phyloP scores from a whole-genome alignment of 2,113 vertebrate species.

The Phylloscopus trochiloides region DNA sequence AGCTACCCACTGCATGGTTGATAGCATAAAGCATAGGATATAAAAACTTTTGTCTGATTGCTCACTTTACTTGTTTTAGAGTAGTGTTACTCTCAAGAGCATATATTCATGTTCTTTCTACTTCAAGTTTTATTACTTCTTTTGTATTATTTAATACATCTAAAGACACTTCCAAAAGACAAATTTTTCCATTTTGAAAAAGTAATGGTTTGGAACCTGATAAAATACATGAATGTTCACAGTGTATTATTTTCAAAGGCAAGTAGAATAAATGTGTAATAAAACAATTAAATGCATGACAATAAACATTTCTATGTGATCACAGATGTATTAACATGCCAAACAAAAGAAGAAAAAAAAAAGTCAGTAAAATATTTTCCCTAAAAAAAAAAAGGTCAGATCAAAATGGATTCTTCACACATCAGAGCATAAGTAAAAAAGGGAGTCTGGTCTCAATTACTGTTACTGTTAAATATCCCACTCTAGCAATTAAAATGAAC shows the following conservation, averaged over 20 bases:
- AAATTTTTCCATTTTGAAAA: conserved; percentile 94
- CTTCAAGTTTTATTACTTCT: conserved; percentile 84
- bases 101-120: conserved; percentile 83
- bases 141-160: conserved; percentile 92
- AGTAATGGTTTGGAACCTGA: conserved; percentile 79
- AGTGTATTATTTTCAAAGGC: conserved; percentile 50
- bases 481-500: conserved; percentile 19
- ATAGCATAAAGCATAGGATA: conserved; percentile 80
- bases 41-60: conserved; percentile 81
- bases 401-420: neutral
- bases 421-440: neutral
- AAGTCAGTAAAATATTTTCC: conserved; percentile 39
- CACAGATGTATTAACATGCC: neutral
- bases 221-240: conserved; percentile 69
- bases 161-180: conserved; percentile 85
- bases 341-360: conserved; percentile 25
- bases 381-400: conserved; percentile 32
- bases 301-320: conserved; percentile 49
- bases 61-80: conserved; percentile 76
- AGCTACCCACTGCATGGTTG: conserved; percentile 80
- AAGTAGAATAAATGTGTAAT: conserved; percentile 50
- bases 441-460: neutral
- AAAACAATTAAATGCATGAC: conserved; percentile 63
- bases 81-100: conserved; percentile 78
- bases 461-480: conserved; percentile 9